Percentiles rank a stretch among this genome's conserved stretches.
Conservation (phyloP, 1,140 invertebrate genomes). For the Megalonaias nervosa region DNA sequence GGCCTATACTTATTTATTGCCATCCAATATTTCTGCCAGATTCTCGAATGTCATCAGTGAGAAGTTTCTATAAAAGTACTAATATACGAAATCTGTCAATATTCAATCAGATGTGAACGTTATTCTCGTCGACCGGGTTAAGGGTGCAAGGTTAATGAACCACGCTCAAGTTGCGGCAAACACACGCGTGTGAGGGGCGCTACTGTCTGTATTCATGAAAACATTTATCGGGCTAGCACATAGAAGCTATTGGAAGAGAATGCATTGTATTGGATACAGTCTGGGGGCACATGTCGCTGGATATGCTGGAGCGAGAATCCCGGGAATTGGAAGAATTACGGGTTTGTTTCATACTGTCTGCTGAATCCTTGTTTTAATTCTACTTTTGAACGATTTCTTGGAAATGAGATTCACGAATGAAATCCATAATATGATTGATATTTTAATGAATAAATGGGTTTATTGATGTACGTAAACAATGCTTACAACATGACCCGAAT, state of each 20-base stretch:
- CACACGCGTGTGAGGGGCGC: constrained; percentile 90
- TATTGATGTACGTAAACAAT: no score
- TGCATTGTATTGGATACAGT: constrained; percentile 90
- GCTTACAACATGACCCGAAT: no score
- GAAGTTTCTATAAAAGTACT: no score
- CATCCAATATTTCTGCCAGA: no score
- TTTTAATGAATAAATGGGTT: neutral
- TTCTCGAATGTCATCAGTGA: no score
- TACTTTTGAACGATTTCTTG: neutral
- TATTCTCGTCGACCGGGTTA: constrained; percentile 94
- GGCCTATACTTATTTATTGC: no score
- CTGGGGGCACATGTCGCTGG: constrained; percentile 90
- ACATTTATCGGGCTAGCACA: neutral
- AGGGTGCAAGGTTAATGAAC: constrained; percentile 85
- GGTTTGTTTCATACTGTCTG: constrained; percentile 46
- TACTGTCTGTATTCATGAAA: constrained; percentile 83
- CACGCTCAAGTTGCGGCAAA: constrained; percentile 94
- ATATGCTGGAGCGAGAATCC: constrained; percentile 89
- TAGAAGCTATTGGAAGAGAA: constrained; percentile 6
- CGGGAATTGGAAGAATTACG: constrained; percentile 83
- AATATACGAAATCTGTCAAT: no score
- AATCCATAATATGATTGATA: neutral
- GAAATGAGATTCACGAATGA: neutral
- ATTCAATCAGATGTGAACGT: constrained; percentile 77
- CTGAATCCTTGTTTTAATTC: neutral